Base-by-base conservation (phyloP, 2,888 invertebrate species). In the Chloromyia formosa region DNA sequence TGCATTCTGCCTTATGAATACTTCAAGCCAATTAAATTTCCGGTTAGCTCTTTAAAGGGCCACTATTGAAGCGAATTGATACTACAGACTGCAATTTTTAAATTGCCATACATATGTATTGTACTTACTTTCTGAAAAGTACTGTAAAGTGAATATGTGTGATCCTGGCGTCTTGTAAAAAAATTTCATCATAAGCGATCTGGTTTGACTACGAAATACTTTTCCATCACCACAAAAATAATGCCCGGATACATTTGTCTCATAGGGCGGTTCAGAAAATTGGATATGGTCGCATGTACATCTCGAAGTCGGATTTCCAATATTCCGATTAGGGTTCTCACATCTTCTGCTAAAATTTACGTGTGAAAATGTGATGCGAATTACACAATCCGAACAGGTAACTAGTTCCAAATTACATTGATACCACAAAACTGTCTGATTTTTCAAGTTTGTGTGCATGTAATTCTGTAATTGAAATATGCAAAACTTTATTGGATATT, bases 341-440 rank as follows among this genome's bases (percentile, higher is more conserved):
- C 85, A 85, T 23, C 79, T 82, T 75, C 82, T 84, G 1, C 84
- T 83, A 77, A 85, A 85, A 75, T 85, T 84, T 10, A 83, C 80
- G 73, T 82, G 82, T 0, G 82, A 83, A 42, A 85, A 84, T 16
- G 84, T 84, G 27, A 85, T 82, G 22, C 84, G 82, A 18, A 85
- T 88, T 68, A 91, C 87, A 81, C 92, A 92, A 18, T 91, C 90
- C 0, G 92, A 90, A 81, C 92, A 92, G 1, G 92, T 91, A 56
- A 91, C 88, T 77, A 92, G 84, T 82, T 92, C 91, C 73, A 91
- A 83, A 77, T 88, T 88, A 81, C 91, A 91, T 78, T 88, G 88
- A 74, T 84, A 85, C 84, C 85, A 85, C 40, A 74, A 18, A 1
- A 64, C 22, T 53, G 73, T 73, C 40, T 73, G 45, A 45, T 73